Evolutionary conservation across 2,888 invertebrate genomes (phyloP), one percentile per base, ranked within the genome.

Genomic region (Drosophila aldrichi): DNA sequence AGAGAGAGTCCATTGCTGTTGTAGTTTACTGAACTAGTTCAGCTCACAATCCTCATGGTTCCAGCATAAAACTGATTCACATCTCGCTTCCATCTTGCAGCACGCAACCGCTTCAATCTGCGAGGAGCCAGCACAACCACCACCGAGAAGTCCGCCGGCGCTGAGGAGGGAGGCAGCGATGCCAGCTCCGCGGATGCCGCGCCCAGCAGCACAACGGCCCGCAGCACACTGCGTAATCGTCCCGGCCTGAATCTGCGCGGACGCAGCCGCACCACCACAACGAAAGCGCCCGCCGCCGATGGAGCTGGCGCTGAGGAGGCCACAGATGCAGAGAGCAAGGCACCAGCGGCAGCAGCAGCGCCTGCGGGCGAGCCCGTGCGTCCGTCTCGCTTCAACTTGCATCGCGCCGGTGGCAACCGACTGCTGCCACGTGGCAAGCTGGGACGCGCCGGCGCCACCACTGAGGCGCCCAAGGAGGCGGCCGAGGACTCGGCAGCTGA

Each of bases 71-170:
- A 32, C 2, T 32, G 10, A 32, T 10, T 16, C 44, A 25, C 46
- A n/a, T 18, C 12, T 18, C 22, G 10, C 16, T 1, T 22, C 12
- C 8, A 51, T 32, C 18, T 48, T 74, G 2, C 66, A 93, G 93
- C 93, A 32, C 92, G 93, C 49, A 93, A 93, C 75, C 93, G 93
- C 48, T 93, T 93, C 66, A 93, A 91, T 48, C 65, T 93, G 49
- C 92, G 93, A 18, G 92, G 92, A 20, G 83, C 90, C n/a, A 84
- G 90, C 40, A 90, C 92, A 20, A 81, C 90, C 12, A 74, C 88
- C 34, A 91, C 90, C 3, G 92, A 90, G 65, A 87, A 84, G n/a
- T 68, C 92, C 8, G 85, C 82, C 2, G 73, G 51, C 1, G 71
- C 41, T n/a, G 77, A 59, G 16, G 91, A 89, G 14, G 70, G 74